Conservation (phyloP, 1,140 invertebrate species). For the Drosophila busckii region DNA sequence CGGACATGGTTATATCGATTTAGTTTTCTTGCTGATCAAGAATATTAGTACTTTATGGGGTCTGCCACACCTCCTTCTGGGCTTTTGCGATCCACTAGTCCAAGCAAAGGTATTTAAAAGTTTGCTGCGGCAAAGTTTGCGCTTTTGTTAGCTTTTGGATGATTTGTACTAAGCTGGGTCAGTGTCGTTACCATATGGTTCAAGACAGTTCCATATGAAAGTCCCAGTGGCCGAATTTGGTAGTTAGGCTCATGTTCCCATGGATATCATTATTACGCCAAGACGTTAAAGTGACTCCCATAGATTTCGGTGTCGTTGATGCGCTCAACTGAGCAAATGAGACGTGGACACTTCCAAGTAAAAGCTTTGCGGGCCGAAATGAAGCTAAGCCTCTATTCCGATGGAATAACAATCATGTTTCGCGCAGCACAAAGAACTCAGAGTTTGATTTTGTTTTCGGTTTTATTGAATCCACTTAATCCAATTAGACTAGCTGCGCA, state of each 20-base stretch:
- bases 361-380: slow-evolving; percentile 24
- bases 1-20: too few species aligned
- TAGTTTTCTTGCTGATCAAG: too few species aligned
- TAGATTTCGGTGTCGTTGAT: slow-evolving; percentile 63
- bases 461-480: slow-evolving; percentile 65
- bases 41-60: too few species aligned
- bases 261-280: slow-evolving; percentile 64
- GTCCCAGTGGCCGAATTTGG: too few species aligned
- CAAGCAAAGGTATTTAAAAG: too few species aligned
- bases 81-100: too few species aligned
- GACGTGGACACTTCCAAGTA: slow-evolving; percentile 50
- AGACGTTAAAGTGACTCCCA: slow-evolving; percentile 37
- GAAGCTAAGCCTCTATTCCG: slow-evolving; percentile 2
- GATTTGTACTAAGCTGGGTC: slow-evolving; percentile 24
- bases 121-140: too few species aligned
- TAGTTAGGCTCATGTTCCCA: slow-evolving; percentile 45
- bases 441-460: slow-evolving; percentile 64
- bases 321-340: slow-evolving; percentile 61
- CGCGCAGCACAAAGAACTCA: slow-evolving; percentile 30
- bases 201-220: too few species aligned
- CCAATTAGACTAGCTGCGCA: slow-evolving; percentile 59
- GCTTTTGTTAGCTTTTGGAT: too few species aligned
- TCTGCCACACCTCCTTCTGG: too few species aligned
- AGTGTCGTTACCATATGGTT: slow-evolving; percentile 17
- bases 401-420: slow-evolving; percentile 61